Base-by-base conservation (phyloP, 2,888 invertebrate species). In the Rotaria socialis region DNA sequence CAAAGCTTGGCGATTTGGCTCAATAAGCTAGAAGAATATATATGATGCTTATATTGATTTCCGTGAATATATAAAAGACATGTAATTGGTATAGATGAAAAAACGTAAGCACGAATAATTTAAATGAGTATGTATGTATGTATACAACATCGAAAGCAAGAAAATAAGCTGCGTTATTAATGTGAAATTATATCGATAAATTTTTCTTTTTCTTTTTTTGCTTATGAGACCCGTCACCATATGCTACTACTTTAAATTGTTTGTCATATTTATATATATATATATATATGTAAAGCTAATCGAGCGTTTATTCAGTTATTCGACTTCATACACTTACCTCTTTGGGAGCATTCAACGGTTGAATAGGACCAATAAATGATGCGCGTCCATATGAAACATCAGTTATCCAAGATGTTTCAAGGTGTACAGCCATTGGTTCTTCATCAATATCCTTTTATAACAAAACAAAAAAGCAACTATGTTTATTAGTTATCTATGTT, bases 291-390 rank as follows among this genome's bases (percentile, higher is more conserved):
- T 35, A 35, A 35, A 35, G 35, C 35, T 67, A 14, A 67, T 67
- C 8, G 67, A 67, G 67, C 67, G 35, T 14, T 19, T 67, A 11
- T 19, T 35, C 35, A 67, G 27, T 4, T 35, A 35, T 67, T 24
- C 7, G 3, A 6, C n/a, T 24, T 47, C 2, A 14, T 47, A 7
- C 24, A 80, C 80, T 80, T 80, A 80, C 80, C 80, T 5, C 19
- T 47, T 41, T 80, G 7, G 80, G 80, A n/a, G 80, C 80, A n/a
- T 80, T 80, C 43, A 80, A 80, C n/a, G 24, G 14, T 80, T 47
- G 24, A 47, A 80, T 47, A 3, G 43, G n/a, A 10, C 5, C 35
- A 67, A 2, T 43, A 24, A 80, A 47, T 80, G 80, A 80, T 80
- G 80, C 80, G n/a, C 80, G 80, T 47, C 47, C 80, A n/a, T 80